A percentile compares a stretch with the other conserved stretches of the same genome.
Evolutionary conservation across 2,113 vertebrate genomes (phyloP).

Genomic region (Salvator merianae): DNA sequence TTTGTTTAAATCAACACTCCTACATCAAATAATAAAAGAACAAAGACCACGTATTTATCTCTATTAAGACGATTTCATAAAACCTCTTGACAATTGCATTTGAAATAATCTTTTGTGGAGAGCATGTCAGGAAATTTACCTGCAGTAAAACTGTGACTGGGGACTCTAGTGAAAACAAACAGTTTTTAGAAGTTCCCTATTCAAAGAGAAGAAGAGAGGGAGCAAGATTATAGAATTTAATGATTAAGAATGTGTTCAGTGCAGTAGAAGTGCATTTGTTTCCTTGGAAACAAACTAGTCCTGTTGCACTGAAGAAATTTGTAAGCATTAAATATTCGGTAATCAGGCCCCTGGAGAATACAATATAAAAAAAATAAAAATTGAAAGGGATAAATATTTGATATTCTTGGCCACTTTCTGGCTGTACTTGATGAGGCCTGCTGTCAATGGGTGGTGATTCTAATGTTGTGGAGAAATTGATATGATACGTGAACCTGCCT

Average conservation of each 20-base stretch:
- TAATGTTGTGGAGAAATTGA: slow-evolving; percentile 26
- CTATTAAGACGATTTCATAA: slow-evolving; percentile 60
- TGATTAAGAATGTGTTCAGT: slow-evolving; percentile 71
- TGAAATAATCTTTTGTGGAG: slow-evolving; percentile 60
- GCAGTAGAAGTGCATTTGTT: slow-evolving; percentile 73
- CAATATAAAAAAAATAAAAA: slow-evolving; percentile 60
- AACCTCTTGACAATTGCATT: slow-evolving; percentile 54
- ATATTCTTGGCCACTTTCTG: slow-evolving; percentile 67
- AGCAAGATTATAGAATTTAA: slow-evolving; percentile 70
- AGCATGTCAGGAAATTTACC: slow-evolving; percentile 67
- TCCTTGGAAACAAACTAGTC: slow-evolving; percentile 79
- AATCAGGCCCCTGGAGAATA: slow-evolving; percentile 76
- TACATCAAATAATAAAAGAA: slow-evolving; percentile 55
- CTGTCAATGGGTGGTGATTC: slow-evolving; percentile 60
- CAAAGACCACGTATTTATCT: slow-evolving; percentile 61
- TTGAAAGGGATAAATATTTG: slow-evolving; percentile 77
- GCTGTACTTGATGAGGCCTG: slow-evolving; percentile 62
- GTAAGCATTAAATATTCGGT: slow-evolving; percentile 79
- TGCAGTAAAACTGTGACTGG: slow-evolving; percentile 69
- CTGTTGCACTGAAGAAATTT: slow-evolving; percentile 74
- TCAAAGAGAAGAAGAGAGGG: slow-evolving; percentile 43
- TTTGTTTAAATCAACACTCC: slow-evolving; percentile 41
- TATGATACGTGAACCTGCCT: not conserved
- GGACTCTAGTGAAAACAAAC: slow-evolving; percentile 60
- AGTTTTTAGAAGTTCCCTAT: slow-evolving; percentile 67